Evolutionary conservation across 2,888 invertebrate genomes (phyloP).

Genomic region (Melinaea menophilus): DNA sequence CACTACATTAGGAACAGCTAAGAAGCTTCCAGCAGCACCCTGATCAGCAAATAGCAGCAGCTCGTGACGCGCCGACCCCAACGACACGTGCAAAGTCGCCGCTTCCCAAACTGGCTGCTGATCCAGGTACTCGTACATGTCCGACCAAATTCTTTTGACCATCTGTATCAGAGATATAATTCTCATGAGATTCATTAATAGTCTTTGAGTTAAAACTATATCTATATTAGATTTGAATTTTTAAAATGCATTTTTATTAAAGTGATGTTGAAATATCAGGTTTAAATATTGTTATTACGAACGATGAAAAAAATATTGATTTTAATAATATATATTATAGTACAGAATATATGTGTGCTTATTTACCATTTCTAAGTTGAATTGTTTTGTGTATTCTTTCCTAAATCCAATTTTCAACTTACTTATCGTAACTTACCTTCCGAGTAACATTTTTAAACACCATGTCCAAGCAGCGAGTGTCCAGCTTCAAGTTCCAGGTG

Average conservation of each 20-base stretch:
- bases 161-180: conserved; percentile 38
- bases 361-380: too few species aligned
- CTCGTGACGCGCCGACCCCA: conserved; percentile 50
- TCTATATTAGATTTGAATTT: too few species aligned
- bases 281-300: too few species aligned
- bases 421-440: conserved; percentile 38
- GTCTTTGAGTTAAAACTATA: too few species aligned
- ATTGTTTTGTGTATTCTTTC: background rate
- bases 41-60: conserved; percentile 58
- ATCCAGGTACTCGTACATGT: conserved; percentile 59
- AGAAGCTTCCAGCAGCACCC: conserved; percentile 56
- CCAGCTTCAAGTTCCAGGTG: conserved; percentile 55
- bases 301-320: too few species aligned
- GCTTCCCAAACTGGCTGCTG: conserved; percentile 59
- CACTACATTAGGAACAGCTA: conserved; percentile 54
- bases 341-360: too few species aligned
- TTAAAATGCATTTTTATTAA: too few species aligned
- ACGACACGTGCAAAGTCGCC: conserved; percentile 46
- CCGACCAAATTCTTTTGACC: conserved; percentile 49
- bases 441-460: conserved; percentile 48
- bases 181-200: too few species aligned
- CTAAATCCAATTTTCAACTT: background rate
- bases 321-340: too few species aligned
- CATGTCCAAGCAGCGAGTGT: conserved; percentile 52
- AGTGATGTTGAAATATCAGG: too few species aligned